Percentiles rank a stretch among this genome's conserved stretches.
phyloP scores from a whole-genome alignment of 1,140 invertebrate genomes.

The Caenorhabditis inopinata region DNA sequence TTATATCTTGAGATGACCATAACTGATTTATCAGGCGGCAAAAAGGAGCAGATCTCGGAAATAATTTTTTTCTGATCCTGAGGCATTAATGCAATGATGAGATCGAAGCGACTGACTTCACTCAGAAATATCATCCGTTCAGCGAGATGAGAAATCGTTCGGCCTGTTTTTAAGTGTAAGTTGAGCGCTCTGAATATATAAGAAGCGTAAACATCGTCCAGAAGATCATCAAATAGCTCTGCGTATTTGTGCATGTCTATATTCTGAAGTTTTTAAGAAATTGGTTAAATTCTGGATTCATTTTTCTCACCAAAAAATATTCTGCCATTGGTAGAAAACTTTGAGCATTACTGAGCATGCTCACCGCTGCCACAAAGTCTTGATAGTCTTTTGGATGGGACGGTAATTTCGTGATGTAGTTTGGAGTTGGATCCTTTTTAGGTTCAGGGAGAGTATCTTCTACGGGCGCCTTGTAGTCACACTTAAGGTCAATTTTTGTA shows the following conservation, averaged over 20 bases:
- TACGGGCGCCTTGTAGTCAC: not conserved
- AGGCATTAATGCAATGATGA: not conserved
- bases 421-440: not conserved
- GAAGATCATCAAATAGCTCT: slow-evolving; percentile 8
- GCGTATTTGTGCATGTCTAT: not conserved
- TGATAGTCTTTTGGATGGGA: not conserved
- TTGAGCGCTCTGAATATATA: not conserved
- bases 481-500: not conserved
- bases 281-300: not conserved
- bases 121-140: not conserved
- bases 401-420: not conserved
- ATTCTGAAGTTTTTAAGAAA: not conserved
- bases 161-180: not conserved
- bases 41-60: not conserved
- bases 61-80: not conserved
- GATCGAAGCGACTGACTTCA: slow-evolving; percentile 28
- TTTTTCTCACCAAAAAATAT: not conserved
- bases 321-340: not conserved
- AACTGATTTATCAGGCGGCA: not conserved
- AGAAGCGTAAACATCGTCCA: not conserved
- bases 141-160: not conserved
- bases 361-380: slow-evolving; percentile 1
- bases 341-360: not conserved
- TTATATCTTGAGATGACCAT: not conserved
- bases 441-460: not conserved